Percentiles rank a stretch among this genome's conserved stretches.
These are phyloP conservation scores for Mantis religiosa DNA, from an alignment of 2,888 invertebrate genomes.

Conservation along the genomic window DNA sequence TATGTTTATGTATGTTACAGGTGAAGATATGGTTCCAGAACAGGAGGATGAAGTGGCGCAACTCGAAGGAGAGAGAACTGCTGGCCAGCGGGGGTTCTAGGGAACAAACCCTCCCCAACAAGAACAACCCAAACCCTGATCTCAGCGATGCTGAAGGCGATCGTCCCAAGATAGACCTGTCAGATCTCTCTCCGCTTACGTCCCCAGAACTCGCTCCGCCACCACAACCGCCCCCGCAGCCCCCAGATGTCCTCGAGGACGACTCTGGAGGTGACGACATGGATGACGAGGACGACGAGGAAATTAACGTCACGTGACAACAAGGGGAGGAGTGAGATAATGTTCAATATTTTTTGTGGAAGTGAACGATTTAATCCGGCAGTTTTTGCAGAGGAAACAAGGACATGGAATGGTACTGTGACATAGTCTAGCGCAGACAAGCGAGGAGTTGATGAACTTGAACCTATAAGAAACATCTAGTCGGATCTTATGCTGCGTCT, in stretches of 20 bases:
- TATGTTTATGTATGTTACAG: constrained; percentile 46
- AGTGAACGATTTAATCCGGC: background rate
- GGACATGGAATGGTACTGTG: background rate
- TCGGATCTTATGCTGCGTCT: background rate
- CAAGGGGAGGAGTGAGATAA: constrained; percentile 6
- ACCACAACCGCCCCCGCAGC: background rate
- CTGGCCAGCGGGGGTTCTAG: constrained; percentile 89
- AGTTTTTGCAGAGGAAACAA: background rate
- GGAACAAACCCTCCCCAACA: constrained; percentile 92
- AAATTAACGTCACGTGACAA: constrained; percentile 81
- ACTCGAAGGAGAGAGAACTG: constrained; percentile 93
- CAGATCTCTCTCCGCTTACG: constrained; percentile 57
- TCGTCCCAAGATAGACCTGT: constrained; percentile 61
- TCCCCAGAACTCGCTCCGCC: constrained; percentile 15
- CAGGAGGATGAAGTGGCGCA: constrained; percentile 97
- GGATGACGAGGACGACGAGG: constrained; percentile 69
- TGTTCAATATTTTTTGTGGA: background rate
- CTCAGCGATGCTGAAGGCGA: constrained; percentile 85
- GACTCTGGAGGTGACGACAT: constrained; percentile 43
- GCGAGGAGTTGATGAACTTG: background rate
- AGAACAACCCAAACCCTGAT: constrained; percentile 94
- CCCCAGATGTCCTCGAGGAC: constrained; percentile 14
- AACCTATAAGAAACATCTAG: background rate
- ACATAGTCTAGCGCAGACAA: background rate
- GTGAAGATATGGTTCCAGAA: constrained; percentile 95